Evolutionary conservation across 1,140 invertebrate species (phyloP).

Genomic region (Euglossa dilemma): DNA sequence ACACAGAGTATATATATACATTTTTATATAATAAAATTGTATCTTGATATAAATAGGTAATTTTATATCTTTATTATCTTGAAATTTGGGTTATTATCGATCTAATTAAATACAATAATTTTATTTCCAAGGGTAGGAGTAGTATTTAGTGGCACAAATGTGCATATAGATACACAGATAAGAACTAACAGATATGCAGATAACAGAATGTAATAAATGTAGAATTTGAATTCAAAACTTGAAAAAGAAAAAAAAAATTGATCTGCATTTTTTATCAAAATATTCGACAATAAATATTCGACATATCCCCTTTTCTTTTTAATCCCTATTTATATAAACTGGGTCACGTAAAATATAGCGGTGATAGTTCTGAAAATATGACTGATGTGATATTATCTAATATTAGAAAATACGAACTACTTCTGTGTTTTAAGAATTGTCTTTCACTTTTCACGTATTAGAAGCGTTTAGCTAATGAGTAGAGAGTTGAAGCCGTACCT

Average conservation of each 20-base stretch:
- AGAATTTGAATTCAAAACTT: too few relatives aligned
- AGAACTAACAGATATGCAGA: too few relatives aligned
- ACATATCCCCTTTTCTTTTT: neutral
- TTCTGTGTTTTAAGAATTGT: neutral
- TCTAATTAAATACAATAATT: too few relatives aligned
- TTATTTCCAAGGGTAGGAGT: too few relatives aligned
- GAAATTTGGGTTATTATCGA: too few relatives aligned
- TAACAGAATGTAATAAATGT: too few relatives aligned
- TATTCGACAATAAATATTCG: neutral
- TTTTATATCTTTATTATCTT: too few relatives aligned
- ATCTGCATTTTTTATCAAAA: neutral
- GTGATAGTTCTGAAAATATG: neutral
- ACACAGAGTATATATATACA: too few relatives aligned
- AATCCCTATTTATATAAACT: neutral
- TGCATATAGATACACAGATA: too few relatives aligned
- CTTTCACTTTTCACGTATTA: neutral
- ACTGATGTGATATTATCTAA: conserved; percentile 9
- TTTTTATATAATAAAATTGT: too few relatives aligned
- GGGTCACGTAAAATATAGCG: neutral
- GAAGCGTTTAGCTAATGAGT: neutral
- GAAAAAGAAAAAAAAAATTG: neutral
- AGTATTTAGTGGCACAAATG: too few relatives aligned
- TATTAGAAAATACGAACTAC: neutral
- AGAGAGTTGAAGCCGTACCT: neutral
- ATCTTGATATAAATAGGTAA: too few relatives aligned